These are phyloP conservation scores for Hylomyscus alleni DNA, from an alignment of 2,797 vertebrate species.

Conservation along the genomic window DNA sequence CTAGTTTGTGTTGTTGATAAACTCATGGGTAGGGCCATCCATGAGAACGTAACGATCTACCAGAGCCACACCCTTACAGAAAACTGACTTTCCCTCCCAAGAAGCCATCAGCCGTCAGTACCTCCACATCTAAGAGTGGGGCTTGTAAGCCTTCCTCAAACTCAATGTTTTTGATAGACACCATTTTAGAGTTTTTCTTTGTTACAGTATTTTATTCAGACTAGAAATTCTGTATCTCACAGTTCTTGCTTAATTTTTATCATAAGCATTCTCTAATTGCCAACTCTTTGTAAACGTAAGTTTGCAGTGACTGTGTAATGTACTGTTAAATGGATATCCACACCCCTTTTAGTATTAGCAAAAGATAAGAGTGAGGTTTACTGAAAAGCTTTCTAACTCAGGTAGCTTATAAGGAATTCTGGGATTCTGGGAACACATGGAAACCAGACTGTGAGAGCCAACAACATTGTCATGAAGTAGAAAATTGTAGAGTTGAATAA, in stretches of 20 bases:
- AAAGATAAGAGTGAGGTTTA: not conserved
- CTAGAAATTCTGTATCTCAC: not conserved
- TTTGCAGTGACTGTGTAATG: not conserved
- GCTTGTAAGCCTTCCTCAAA: not conserved
- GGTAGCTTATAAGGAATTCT: not conserved
- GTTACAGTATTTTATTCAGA: not conserved
- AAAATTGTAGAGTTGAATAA: not conserved
- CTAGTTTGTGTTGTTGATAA: not conserved
- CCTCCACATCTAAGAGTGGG: not conserved
- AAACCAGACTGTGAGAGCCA: constrained; percentile 11
- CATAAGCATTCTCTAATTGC: not conserved
- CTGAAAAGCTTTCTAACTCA: constrained; percentile 11
- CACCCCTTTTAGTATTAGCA: not conserved
- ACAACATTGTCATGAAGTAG: not conserved
- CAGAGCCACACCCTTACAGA: not conserved
- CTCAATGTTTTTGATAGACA: not conserved
- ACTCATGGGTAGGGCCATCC: not conserved
- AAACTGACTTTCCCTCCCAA: not conserved
- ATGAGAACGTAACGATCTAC: not conserved
- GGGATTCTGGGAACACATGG: not conserved
- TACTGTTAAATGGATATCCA: not conserved
- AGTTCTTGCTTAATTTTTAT: not conserved
- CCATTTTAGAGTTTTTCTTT: not conserved
- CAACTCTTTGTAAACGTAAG: not conserved
- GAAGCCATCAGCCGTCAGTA: not conserved